phyloP scores from a whole-genome alignment of 2,888 invertebrate species.

The Azorinus chamasolen region DNA sequence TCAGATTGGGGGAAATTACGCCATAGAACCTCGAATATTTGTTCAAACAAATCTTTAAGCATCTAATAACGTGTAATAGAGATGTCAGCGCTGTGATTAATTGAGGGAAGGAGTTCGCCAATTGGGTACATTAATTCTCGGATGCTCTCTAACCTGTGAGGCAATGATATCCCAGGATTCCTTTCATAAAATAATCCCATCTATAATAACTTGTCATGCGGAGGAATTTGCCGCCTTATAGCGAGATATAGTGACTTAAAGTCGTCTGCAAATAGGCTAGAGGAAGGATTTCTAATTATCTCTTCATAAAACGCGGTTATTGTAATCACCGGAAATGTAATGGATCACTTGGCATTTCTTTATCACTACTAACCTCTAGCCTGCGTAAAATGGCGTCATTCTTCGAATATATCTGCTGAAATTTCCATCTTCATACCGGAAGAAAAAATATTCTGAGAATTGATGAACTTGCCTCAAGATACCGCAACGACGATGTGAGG shows the following conservation, averaged over 20 bases:
- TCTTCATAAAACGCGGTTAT: slow-evolving; percentile 12
- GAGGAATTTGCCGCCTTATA: slow-evolving; percentile 19
- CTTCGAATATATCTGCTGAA: too few species aligned
- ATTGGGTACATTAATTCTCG: slow-evolving; percentile 67
- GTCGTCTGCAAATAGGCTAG: neutral
- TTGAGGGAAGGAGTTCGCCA: slow-evolving; percentile 65
- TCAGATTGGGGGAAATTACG: slow-evolving; percentile 64
- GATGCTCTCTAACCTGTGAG: slow-evolving; percentile 59
- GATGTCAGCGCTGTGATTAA: slow-evolving; percentile 66
- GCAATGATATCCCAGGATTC: slow-evolving; percentile 60
- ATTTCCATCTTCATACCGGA: too few species aligned
- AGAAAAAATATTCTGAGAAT: too few species aligned
- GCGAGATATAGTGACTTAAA: neutral
- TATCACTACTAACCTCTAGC: too few species aligned
- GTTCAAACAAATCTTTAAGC: slow-evolving; percentile 66
- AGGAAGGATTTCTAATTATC: slow-evolving; percentile 24
- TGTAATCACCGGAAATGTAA: slow-evolving; percentile 1
- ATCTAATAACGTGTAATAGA: slow-evolving; percentile 69
- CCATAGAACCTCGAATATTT: slow-evolving; percentile 62
- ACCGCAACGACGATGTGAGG: too few species aligned
- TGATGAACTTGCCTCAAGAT: too few species aligned
- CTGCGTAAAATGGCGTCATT: too few species aligned
- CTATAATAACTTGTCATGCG: slow-evolving; percentile 53
- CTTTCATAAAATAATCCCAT: slow-evolving; percentile 53
- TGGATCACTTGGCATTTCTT: too few species aligned